Evolutionary conservation across 1,140 invertebrate genomes (phyloP), one percentile per base, ranked within the genome.

Genomic region (Belonocnema kinseyi): DNA sequence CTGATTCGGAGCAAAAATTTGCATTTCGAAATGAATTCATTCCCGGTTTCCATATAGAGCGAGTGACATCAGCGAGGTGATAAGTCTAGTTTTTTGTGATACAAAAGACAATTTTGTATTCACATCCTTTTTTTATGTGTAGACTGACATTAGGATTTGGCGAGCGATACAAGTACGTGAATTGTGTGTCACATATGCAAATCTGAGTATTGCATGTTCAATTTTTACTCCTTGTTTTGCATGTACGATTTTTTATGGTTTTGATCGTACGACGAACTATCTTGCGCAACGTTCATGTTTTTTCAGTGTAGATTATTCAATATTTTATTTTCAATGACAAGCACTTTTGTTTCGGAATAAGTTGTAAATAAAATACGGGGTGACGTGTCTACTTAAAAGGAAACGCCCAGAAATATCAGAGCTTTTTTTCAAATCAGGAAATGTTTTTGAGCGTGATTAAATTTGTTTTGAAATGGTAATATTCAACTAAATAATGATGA

Each of bases 121-220:
- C 61, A 66, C 13, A 40, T 46, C 19, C 10, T 80, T 50, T 77
- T 66, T 83, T 84, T 85, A 83, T 81, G 89, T 91, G 83, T 92
- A 94, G 94, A 93, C 93, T 82, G 94, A 95, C 92, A 91, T 94
- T 92, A 93, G 94, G 92, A 94, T 95, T 90, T 95, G 94, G 94
- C 93, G 94, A 90, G 94, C 94, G 80, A 91, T 95, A 88, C 94
- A 95, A 95, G 94, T 95, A 95, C 83, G 94, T 94, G 83, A 80
- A 83, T 76, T 73, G 8, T 66, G 50, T 17, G 50, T 17, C 52
- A 19, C 75, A 77, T n/a, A 46, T 46, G 40, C 40, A 46, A 10
- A 46, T 54, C 21, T 50, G 13, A 50, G 16, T 19, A 46, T 50
- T 58, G 40, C 52, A 40, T 61, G 14, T 16, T 58, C n/a, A n/a